Evolutionary conservation across 2,888 invertebrate species (phyloP).

Genomic region (Napeogenes inachia): DNA sequence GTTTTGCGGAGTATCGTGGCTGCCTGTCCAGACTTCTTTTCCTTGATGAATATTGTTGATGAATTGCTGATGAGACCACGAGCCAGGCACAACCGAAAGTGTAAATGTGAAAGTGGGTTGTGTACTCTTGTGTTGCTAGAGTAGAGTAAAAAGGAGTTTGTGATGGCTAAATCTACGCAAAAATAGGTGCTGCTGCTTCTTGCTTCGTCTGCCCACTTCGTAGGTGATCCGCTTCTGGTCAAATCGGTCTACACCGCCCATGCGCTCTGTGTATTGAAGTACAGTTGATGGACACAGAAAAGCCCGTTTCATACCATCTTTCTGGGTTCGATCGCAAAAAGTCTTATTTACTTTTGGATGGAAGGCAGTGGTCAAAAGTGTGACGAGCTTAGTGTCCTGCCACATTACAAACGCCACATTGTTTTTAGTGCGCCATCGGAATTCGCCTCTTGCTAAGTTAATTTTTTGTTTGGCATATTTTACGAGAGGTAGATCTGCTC

Average conservation of each 20-base stretch:
- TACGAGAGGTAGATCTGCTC: slow-evolving; percentile 31
- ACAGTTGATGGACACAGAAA: slow-evolving; percentile 20
- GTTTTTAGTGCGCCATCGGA: slow-evolving; percentile 34
- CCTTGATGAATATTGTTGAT: neutral
- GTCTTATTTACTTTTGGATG: slow-evolving; percentile 33
- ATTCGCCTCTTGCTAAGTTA: slow-evolving; percentile 34
- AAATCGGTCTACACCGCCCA: slow-evolving; percentile 30
- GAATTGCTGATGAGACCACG: slow-evolving; percentile 4
- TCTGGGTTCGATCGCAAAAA: slow-evolving; percentile 22
- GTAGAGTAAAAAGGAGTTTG: slow-evolving; percentile 24
- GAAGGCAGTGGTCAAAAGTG: slow-evolving; percentile 35
- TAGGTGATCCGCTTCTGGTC: slow-evolving; percentile 28
- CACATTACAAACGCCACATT: slow-evolving; percentile 34
- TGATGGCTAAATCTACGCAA: slow-evolving; percentile 24
- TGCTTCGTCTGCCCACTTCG: slow-evolving; percentile 25
- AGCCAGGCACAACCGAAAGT: slow-evolving; percentile 16
- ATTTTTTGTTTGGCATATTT: slow-evolving; percentile 29
- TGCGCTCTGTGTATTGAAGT: slow-evolving; percentile 25
- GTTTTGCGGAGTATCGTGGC: slow-evolving; percentile 20
- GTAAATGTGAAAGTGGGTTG: neutral
- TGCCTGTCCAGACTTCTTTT: neutral
- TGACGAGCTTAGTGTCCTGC: slow-evolving; percentile 37
- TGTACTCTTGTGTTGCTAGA: slow-evolving; percentile 9
- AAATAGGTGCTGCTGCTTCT: slow-evolving; percentile 33
- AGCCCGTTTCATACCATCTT: slow-evolving; percentile 16